These are phyloP conservation scores for Phrynocephalus versicolor DNA, from an alignment of 2,113 vertebrate genomes.

Conservation along the genomic window DNA sequence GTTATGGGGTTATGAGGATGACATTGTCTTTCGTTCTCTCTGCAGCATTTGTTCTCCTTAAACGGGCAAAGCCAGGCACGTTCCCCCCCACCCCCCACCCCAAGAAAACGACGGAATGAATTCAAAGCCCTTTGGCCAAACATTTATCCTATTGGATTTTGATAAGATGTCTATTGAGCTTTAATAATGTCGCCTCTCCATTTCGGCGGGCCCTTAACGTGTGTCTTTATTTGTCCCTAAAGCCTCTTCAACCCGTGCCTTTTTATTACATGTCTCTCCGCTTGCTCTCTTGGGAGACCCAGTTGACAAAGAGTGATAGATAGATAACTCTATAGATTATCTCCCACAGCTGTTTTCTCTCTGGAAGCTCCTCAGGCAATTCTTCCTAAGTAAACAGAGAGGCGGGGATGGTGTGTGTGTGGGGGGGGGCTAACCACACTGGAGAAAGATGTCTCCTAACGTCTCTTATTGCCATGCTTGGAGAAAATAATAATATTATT, in stretches of 20 bases:
- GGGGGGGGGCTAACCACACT: conserved; percentile 1
- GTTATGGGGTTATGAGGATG: no score
- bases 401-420: conserved; percentile 62
- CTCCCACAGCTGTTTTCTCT: conserved; percentile 86
- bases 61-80: conserved; percentile 78
- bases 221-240: conserved; percentile 86
- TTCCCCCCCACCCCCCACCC: background rate
- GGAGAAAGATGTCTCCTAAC: conserved; percentile 66
- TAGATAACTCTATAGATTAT: conserved; percentile 87
- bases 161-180: conserved; percentile 88
- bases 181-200: conserved; percentile 84
- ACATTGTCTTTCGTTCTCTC: conserved; percentile 78
- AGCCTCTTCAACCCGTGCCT: conserved; percentile 82
- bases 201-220: conserved; percentile 81
- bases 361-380: conserved; percentile 75
- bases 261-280: conserved; percentile 83
- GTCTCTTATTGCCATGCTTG: conserved; percentile 59
- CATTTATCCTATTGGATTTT: conserved; percentile 86
- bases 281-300: conserved; percentile 80
- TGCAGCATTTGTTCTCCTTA: conserved; percentile 74
- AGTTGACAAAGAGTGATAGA: conserved; percentile 80
- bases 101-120: conserved; percentile 80
- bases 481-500: background rate
- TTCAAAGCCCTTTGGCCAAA: conserved; percentile 66
- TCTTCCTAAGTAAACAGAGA: conserved; percentile 88